phyloP scores from a whole-genome alignment of 2,113 vertebrate genomes.

The Paracanthobrama guichenoti region DNA sequence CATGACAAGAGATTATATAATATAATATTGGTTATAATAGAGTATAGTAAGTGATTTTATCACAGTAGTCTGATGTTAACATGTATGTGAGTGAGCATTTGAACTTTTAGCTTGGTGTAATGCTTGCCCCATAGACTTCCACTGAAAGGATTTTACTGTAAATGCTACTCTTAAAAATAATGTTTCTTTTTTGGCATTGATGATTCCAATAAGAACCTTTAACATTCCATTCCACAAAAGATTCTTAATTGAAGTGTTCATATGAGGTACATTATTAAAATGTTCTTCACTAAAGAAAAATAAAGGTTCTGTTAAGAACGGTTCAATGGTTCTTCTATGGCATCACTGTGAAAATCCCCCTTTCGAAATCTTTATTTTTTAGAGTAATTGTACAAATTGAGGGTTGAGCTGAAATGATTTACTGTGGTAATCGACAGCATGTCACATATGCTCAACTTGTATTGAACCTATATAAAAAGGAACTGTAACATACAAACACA shows the following conservation, averaged over 20 bases:
- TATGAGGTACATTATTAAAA: too few species aligned
- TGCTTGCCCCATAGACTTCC: background rate
- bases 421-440: background rate
- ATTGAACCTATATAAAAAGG: background rate
- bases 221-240: too few species aligned
- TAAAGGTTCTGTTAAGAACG: too few species aligned
- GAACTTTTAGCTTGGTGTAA: background rate
- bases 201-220: too few species aligned
- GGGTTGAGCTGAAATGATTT: background rate
- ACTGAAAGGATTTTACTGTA: background rate
- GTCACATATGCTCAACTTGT: background rate
- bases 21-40: too few species aligned
- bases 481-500: slow-evolving; percentile 13
- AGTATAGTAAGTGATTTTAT: background rate
- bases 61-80: background rate
- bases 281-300: too few species aligned
- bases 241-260: too few species aligned
- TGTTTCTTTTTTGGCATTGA: too few species aligned
- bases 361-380: too few species aligned
- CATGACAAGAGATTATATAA: too few species aligned
- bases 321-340: too few species aligned
- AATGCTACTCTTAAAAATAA: background rate
- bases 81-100: background rate
- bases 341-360: too few species aligned
- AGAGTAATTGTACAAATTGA: background rate